A percentile compares a stretch with the other conserved stretches of the same genome.
Evolutionary conservation across 1,140 invertebrate genomes (phyloP).

Genomic region (Pachypeltis micranthus): DNA sequence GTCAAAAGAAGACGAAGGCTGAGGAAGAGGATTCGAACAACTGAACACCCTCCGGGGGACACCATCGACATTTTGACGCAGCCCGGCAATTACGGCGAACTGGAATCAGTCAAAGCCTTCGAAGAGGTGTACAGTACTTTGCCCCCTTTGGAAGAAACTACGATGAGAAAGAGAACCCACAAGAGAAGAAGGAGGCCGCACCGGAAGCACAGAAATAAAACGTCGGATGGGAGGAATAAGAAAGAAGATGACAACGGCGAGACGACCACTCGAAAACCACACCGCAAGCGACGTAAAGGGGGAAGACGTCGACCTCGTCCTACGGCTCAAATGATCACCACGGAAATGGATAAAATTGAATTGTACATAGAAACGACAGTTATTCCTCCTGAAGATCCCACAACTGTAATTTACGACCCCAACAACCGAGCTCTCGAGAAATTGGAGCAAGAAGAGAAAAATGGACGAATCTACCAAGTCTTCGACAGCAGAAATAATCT

Average conservation of each 20-base stretch:
- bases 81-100: too few relatives aligned
- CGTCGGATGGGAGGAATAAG: too few relatives aligned
- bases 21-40: constrained; percentile 24
- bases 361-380: constrained; percentile 11
- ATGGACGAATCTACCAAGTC: not conserved
- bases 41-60: constrained; percentile 13
- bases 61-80: too few relatives aligned
- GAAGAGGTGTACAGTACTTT: not conserved
- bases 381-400: not conserved
- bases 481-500: not conserved
- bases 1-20: constrained; percentile 23
- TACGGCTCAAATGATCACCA: constrained; percentile 12
- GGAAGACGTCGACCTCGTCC: constrained; percentile 15
- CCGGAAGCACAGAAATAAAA: constrained; percentile 18
- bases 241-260: not conserved
- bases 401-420: not conserved
- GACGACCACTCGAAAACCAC: constrained; percentile 10
- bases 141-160: constrained; percentile 27
- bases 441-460: constrained; percentile 6
- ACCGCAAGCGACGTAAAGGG: constrained; percentile 24
- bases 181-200: constrained; percentile 34
- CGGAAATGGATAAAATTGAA: constrained; percentile 11
- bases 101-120: not conserved
- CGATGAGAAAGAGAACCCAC: constrained; percentile 33
- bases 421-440: not conserved